Base-by-base conservation (phyloP, 2,888 invertebrate genomes). In the Papilio gigon region DNA sequence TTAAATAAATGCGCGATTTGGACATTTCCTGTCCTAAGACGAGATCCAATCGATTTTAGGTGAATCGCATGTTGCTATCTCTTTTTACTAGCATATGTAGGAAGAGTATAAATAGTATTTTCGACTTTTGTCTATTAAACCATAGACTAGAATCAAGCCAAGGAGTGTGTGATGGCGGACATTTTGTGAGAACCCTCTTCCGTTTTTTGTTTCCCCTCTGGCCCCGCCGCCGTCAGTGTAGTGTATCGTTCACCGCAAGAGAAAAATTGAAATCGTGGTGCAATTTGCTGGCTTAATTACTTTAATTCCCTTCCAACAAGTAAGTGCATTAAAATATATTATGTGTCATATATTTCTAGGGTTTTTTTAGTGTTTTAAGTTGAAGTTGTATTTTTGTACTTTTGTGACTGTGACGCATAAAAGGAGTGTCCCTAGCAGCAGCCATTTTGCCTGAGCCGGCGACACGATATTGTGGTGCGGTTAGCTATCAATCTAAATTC, bases 351-450 rank as follows among this genome's bases (percentile, higher is more conserved):
- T 77, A 80, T 83, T 79, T 79, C 78, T 80, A 73, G 86, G 84
- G 83, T 77, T 78, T 73, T n/a, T 67, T 73, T 75, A 85, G 89
- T 88, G 89, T 74, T 74, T 75, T 80, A 73, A 27, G 37, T 64
- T 76, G 76, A 81, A 79, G 76, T 77, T 74, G 74, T 77, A 77
- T 81, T 77, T 71, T 68, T 75, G 80, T 78, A 80, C 82, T 84
- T 83, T 80, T 85, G 89, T 89, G 88, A 88, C 83, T 92, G 92
- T 93, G 93, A 93, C 93, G 93, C 93, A 93, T 93, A 85, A 90
- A 90, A 92, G 93, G 93, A 93, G 93, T 93, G 93, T 88, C 93
- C 86, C 83, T 88, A 81, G 85, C 86, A 92, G 92, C 92, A 92
- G 92, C 92, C 92, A 93, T 92, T 93, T 92, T 93, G 92, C 90